Evolutionary conservation across 2,113 vertebrate species (phyloP).

Genomic region (Meles meles): DNA sequence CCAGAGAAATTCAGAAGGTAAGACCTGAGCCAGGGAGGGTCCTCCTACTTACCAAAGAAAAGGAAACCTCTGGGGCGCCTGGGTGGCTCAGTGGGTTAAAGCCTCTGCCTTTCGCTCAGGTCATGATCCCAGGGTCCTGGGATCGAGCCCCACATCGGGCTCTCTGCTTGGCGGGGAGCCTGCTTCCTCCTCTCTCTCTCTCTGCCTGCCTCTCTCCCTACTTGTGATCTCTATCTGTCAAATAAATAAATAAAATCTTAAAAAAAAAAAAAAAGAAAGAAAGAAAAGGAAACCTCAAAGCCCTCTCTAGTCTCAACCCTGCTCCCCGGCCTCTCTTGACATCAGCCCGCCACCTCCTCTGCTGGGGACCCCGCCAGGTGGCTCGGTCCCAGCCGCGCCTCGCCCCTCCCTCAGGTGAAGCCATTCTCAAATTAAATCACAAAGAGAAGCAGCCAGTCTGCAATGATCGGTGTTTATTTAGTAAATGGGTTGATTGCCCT

Average conservation of each 20-base stretch:
- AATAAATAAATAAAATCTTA: too few species aligned
- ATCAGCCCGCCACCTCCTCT: not conserved
- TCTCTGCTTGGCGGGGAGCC: too few species aligned
- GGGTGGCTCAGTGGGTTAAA: too few species aligned
- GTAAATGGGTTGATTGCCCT: conserved; percentile 74
- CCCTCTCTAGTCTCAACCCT: not conserved
- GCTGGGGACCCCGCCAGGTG: not conserved
- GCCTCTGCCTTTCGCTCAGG: too few species aligned
- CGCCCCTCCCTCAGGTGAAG: conserved; percentile 62
- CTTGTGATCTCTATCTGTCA: too few species aligned
- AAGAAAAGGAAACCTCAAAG: not conserved
- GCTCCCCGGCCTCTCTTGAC: not conserved
- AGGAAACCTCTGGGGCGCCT: too few species aligned
- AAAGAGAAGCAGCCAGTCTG: conserved; percentile 48
- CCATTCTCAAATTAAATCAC: conserved; percentile 71
- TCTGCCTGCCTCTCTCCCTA: too few species aligned
- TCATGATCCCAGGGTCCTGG: too few species aligned
- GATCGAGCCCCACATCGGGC: too few species aligned
- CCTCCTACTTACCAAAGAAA: not conserved
- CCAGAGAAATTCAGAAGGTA: conserved; percentile 29
- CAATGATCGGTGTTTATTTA: conserved; percentile 74
- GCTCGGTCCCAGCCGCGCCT: not conserved
- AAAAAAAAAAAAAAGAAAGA: not conserved
- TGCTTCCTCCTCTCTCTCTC: too few species aligned
- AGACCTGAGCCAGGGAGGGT: not conserved